Percentiles rank a stretch among this genome's conserved stretches.
These are phyloP conservation scores for Drosophila siamana DNA, from an alignment of 2,888 invertebrate species.

Conservation along the genomic window DNA sequence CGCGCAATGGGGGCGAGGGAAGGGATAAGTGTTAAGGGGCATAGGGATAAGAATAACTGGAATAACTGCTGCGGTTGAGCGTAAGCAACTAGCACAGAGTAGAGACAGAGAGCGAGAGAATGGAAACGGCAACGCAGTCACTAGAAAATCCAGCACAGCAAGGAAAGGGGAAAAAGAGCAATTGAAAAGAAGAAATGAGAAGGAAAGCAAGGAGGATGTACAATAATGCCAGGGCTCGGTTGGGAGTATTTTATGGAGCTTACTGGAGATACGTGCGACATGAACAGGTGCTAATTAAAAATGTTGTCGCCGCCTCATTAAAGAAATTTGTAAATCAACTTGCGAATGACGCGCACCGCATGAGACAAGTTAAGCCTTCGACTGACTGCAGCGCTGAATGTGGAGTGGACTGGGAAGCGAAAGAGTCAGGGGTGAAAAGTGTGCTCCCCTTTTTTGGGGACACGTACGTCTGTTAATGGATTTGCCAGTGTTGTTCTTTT, in stretches of 20 bases:
- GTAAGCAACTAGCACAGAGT: neutral
- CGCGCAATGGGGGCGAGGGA: neutral
- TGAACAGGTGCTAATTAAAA: constrained; percentile 84
- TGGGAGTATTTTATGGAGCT: constrained; percentile 59
- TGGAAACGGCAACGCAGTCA: neutral
- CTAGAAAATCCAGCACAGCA: neutral
- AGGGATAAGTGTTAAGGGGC: constrained; percentile 1
- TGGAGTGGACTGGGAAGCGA: neutral
- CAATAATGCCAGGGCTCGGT: constrained; percentile 60
- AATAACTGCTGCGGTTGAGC: constrained; percentile 43
- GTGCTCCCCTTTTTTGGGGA: constrained; percentile 53
- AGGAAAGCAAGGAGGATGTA: constrained; percentile 7
- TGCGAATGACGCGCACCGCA: constrained; percentile 56
- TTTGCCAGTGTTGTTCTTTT: constrained; percentile 58
- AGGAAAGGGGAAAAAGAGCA: constrained; percentile 22
- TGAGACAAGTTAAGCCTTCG: constrained; percentile 35
- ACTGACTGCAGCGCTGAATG: neutral
- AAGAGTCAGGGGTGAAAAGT: neutral
- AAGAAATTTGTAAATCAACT: constrained; percentile 74
- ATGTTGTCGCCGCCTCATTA: constrained; percentile 84
- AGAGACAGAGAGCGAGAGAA: neutral
- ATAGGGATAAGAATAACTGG: neutral
- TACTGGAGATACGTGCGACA: constrained; percentile 43
- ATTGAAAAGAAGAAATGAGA: neutral
- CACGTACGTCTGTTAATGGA: constrained; percentile 86